These are phyloP conservation scores for Venusia cambrica DNA, from an alignment of 2,888 invertebrate genomes.

Conservation along the genomic window DNA sequence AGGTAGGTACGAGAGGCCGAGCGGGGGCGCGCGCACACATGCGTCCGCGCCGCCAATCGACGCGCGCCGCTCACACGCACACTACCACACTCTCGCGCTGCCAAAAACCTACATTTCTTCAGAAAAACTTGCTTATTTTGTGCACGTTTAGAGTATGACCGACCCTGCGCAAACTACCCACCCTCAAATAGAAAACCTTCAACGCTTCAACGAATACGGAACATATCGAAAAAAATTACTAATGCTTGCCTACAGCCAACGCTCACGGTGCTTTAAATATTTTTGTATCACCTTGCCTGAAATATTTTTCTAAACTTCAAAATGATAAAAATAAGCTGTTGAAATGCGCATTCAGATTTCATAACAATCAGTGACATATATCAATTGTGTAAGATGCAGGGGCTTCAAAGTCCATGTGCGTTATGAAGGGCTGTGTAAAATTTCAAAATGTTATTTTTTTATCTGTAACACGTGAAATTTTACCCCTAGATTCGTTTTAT, in stretches of 20 bases:
- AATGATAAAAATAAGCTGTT: conserved; percentile 26
- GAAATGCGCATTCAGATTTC: conserved; percentile 40
- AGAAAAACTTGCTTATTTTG: conserved; percentile 59
- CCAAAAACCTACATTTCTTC: conserved; percentile 58
- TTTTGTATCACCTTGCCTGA: conserved; percentile 30
- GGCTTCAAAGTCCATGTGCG: conserved; percentile 27
- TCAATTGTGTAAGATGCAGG: conserved; percentile 9
- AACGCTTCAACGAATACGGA: conserved; percentile 20
- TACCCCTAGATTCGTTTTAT: conserved; percentile 30
- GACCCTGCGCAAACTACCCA: conserved; percentile 57
- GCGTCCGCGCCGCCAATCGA: conserved; percentile 58
- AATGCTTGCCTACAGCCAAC: conserved; percentile 42
- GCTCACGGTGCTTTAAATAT: conserved; percentile 38
- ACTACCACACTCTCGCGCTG: conserved; percentile 40
- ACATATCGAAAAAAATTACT: conserved; percentile 55
- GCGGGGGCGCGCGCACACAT: conserved; percentile 61
- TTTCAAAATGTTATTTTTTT: conserved; percentile 40
- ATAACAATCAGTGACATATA: conserved; percentile 32
- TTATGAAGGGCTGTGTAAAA: conserved; percentile 27
- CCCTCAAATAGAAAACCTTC: conserved; percentile 25
- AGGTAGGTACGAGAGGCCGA: conserved; percentile 56
- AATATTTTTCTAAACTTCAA: conserved; percentile 30
- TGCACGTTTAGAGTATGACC: conserved; percentile 57
- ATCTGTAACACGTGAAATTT: conserved; percentile 33
- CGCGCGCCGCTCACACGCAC: conserved; percentile 57